phyloP scores from a whole-genome alignment of 2,888 invertebrate genomes.

The Eilema depressum region DNA sequence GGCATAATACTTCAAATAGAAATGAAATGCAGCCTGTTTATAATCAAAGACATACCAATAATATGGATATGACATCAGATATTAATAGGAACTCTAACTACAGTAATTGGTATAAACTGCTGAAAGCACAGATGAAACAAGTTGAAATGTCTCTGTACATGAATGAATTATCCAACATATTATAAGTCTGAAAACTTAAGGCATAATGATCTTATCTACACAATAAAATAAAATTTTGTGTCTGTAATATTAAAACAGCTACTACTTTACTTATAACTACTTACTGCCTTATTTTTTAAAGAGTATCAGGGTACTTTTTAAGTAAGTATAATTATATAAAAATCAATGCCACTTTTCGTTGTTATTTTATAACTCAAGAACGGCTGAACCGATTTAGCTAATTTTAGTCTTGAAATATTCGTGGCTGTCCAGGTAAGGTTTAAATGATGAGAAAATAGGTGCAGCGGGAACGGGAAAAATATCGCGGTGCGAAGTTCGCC shows the following conservation, averaged over 20 bases:
- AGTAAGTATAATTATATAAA: no score
- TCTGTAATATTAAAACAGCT: background rate
- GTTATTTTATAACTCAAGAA: no score
- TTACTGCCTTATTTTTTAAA: no score
- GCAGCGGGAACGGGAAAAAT: no score
- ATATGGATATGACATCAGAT: conserved; percentile 7
- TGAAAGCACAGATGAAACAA: conserved; percentile 66
- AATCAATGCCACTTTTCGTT: no score
- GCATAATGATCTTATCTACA: background rate
- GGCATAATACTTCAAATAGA: background rate
- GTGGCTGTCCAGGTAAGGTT: no score
- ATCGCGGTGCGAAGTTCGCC: no score
- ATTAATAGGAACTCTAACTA: conserved; percentile 52
- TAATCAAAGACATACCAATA: background rate
- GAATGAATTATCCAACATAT: conserved; percentile 62
- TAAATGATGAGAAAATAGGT: no score
- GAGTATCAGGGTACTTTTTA: no score
- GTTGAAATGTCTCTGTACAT: conserved; percentile 70
- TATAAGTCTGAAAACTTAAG: background rate
- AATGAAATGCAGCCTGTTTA: background rate
- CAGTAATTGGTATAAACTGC: conserved; percentile 68
- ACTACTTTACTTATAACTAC: no score
- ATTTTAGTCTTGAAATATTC: no score
- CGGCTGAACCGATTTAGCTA: no score
- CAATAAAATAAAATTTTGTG: background rate